Conservation (phyloP, 2,797 vertebrate species). For the Esox masquinongy region DNA sequence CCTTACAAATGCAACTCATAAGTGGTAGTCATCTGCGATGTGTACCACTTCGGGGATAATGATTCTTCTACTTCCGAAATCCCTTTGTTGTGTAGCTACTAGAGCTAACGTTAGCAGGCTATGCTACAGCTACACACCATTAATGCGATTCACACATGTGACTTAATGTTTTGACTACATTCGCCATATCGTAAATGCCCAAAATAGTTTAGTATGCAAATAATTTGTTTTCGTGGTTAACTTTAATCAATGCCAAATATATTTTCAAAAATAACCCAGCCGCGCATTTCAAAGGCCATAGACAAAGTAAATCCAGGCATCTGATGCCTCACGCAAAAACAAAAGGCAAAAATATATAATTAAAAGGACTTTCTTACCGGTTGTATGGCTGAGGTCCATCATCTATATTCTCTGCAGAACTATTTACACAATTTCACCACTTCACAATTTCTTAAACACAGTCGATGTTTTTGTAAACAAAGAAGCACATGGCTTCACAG, state of each 20-base stretch:
- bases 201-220: not conserved
- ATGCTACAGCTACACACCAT: not conserved
- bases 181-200: not conserved
- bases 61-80: not conserved
- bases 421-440: not conserved
- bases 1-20: not conserved
- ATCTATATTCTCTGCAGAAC: not conserved
- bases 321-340: not conserved
- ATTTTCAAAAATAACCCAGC: not conserved
- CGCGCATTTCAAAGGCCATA: conserved; percentile 3
- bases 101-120: not conserved
- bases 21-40: not conserved
- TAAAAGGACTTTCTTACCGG: not conserved
- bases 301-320: not conserved
- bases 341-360: not conserved
- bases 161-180: not conserved
- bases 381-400: not conserved
- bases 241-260: not conserved
- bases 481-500: conserved; percentile 41
- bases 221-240: not conserved
- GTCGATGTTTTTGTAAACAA: conserved; percentile 42
- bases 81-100: conserved; percentile 4
- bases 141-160: not conserved
- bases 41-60: not conserved
- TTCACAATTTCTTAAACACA: not conserved